Base-by-base conservation (phyloP, 2,797 vertebrate species). In the Morelia viridis region DNA sequence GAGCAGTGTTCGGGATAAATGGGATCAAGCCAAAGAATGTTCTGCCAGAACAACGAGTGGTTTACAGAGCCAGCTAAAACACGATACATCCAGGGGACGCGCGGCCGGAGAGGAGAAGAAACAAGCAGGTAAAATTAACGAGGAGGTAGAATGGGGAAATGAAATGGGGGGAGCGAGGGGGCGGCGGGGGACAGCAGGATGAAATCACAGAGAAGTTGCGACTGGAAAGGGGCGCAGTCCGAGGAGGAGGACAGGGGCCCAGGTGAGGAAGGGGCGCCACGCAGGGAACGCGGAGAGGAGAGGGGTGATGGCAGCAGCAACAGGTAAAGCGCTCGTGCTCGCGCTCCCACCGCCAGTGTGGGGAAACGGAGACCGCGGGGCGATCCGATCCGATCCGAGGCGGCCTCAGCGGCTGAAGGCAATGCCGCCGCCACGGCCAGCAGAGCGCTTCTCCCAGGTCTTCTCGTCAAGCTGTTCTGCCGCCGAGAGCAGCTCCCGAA, bases 381-480 rank as follows among this genome's bases (percentile, higher is more conserved):
- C 0, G 90, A 62, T 7, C 26, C 9, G 15, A 94, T 53, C 86
- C 0, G 90, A 62, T 7, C 26, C 9, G 15, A 94, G 31, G 80
- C 57, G 5, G 50, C 64, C n/a, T 19, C 89, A 6, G 71, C 35
- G 17, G 35, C 58, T 12, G 6, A 85, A 58, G 46, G 26, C 85
- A 46, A 57, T 86, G 24, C 76, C 56, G 28, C 92, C n/a, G 1
- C 91, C 58, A 90, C 93, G 91, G 84, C 92, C 94, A 92, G 89
- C 12, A 24, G 15, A 13, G 90, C 71, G 86, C 58, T 57, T 15
- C 61, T 64, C 35, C 5, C 22, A 7, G 31, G 0, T 90, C 85
- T 17, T 53, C 56, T 50, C 64, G 0, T 3, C 57, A n/a, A 13
- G 26, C 22, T 22, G 22, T 10, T 9, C 65, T 57, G 84, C 85